A percentile compares a stretch with the other conserved stretches of the same genome.
These are phyloP conservation scores for Drosophila asahinai DNA, from an alignment of 1,140 invertebrate genomes.

Conservation along the genomic window DNA sequence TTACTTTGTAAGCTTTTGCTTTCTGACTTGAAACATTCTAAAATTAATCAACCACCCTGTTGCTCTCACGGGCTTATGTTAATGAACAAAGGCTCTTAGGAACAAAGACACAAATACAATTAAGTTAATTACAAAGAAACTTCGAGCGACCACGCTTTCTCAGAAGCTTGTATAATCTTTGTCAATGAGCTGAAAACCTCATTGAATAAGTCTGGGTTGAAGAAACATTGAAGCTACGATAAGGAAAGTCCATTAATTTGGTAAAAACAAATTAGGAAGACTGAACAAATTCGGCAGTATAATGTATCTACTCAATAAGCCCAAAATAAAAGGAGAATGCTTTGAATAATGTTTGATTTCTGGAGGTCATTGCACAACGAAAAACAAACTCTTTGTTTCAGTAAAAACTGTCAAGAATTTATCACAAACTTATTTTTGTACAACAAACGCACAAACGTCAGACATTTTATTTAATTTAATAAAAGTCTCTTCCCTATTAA, in stretches of 20 bases:
- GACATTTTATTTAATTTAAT: background rate
- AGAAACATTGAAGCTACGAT: background rate
- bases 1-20: background rate
- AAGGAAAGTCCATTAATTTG: slow-evolving; percentile 12
- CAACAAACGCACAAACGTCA: background rate
- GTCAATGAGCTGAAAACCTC: slow-evolving; percentile 19
- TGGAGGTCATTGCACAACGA: background rate
- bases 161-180: slow-evolving; percentile 12
- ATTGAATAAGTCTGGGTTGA: slow-evolving; percentile 1
- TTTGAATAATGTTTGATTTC: background rate
- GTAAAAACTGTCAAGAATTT: background rate
- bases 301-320: background rate
- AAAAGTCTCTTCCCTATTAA: background rate
- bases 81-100: slow-evolving; percentile 29
- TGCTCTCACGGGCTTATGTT: background rate
- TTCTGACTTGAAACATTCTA: slow-evolving; percentile 8
- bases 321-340: no score
- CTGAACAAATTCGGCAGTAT: background rate
- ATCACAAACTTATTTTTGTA: background rate
- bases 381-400: background rate
- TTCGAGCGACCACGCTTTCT: background rate
- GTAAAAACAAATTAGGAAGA: slow-evolving; percentile 8
- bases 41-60: slow-evolving; percentile 5
- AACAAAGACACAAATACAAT: slow-evolving; percentile 14
- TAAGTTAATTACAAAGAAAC: slow-evolving; percentile 27